Evolutionary conservation across 1,140 invertebrate genomes (phyloP).

Genomic region (Oedothorax gibbosus): DNA sequence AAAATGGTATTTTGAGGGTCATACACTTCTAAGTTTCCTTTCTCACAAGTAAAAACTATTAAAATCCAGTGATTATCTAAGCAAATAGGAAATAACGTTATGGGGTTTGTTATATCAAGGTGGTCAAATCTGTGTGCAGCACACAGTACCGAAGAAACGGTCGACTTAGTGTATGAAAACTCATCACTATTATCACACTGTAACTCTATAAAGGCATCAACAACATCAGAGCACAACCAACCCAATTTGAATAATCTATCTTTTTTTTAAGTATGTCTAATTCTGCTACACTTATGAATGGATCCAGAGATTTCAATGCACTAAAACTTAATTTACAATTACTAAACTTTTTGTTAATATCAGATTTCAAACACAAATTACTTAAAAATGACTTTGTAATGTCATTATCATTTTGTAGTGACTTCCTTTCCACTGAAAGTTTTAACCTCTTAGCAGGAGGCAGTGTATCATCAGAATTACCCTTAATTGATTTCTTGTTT

Average conservation of each 20-base stretch:
- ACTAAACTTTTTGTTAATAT: no score
- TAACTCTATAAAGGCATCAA: neutral
- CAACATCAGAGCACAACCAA: neutral
- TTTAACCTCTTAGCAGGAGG: neutral
- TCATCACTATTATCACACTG: neutral
- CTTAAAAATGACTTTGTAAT: neutral
- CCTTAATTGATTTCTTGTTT: neutral
- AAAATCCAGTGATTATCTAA: neutral
- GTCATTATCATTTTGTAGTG: neutral
- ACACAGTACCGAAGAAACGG: neutral
- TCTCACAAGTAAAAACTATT: neutral
- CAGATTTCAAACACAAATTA: neutral
- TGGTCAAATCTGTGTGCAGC: neutral
- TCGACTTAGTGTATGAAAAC: neutral
- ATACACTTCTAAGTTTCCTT: neutral
- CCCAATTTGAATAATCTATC: neutral
- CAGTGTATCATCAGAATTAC: neutral
- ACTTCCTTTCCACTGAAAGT: neutral
- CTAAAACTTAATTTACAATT: neutral
- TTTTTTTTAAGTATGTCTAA: neutral
- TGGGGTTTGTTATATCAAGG: neutral
- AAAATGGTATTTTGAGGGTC: neutral
- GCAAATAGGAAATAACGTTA: neutral
- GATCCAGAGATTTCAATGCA: neutral
- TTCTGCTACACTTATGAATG: neutral